Evolutionary conservation across 2,888 invertebrate species (phyloP).

Genomic region (Ectemnius continuus): DNA sequence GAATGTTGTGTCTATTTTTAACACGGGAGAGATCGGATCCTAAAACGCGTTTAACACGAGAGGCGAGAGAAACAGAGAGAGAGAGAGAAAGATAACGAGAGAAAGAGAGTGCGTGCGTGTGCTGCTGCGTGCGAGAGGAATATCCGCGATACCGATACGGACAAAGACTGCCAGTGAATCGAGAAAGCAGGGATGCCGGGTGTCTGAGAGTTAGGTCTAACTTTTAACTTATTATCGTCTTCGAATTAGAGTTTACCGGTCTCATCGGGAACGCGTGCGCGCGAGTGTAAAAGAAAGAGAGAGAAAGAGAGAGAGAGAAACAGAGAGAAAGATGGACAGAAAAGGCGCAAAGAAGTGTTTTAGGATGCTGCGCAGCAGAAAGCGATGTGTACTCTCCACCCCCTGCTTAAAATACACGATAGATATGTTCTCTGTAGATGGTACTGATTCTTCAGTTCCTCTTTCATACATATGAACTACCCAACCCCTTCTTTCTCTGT

Average conservation of each 20-base stretch:
- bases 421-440: slow-evolving; percentile 9
- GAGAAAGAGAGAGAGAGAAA: not conserved
- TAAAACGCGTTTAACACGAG: slow-evolving; percentile 46
- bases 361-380: slow-evolving; percentile 13
- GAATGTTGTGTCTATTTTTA: slow-evolving; percentile 76
- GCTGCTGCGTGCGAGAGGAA: slow-evolving; percentile 23
- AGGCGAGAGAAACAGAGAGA: slow-evolving; percentile 32
- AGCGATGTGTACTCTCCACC: slow-evolving; percentile 12
- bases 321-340: not conserved
- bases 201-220: slow-evolving; percentile 55
- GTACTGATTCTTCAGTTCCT: not conserved
- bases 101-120: slow-evolving; percentile 17
- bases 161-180: slow-evolving; percentile 17
- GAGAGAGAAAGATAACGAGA: slow-evolving; percentile 17
- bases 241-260: slow-evolving; percentile 48
- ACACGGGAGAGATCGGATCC: slow-evolving; percentile 64
- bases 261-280: not conserved
- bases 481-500: not conserved
- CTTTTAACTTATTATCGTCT: slow-evolving; percentile 67
- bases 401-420: slow-evolving; percentile 24
- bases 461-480: not conserved
- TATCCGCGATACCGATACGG: slow-evolving; percentile 12
- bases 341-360: slow-evolving; percentile 42
- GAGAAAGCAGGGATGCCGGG: slow-evolving; percentile 30
- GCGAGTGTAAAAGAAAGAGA: not conserved